A percentile compares a stretch with the other conserved stretches of the same genome.
These are phyloP conservation scores for Mechanitis mazaeus DNA, from an alignment of 2,888 invertebrate species.

Conservation along the genomic window DNA sequence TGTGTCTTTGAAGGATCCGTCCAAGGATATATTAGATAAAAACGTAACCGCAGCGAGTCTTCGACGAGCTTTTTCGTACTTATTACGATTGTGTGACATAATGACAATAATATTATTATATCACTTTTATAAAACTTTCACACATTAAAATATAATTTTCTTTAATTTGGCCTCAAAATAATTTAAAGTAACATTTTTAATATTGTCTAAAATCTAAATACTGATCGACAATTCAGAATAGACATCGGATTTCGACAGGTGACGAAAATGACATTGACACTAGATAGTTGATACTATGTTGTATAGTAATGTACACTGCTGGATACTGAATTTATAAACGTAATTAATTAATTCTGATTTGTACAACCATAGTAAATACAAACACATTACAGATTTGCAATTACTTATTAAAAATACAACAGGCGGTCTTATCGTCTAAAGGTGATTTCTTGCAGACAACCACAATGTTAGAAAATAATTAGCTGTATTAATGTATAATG, in stretches of 20 bases:
- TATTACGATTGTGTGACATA: constrained; percentile 61
- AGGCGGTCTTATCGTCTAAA: too few species aligned
- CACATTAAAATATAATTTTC: neutral
- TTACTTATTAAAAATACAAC: too few species aligned
- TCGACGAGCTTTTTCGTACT: constrained; percentile 84
- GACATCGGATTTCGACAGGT: neutral
- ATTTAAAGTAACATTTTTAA: too few species aligned
- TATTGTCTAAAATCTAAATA: constrained; percentile 6
- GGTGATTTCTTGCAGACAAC: too few species aligned
- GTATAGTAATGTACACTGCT: too few species aligned
- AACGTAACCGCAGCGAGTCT: constrained; percentile 95
- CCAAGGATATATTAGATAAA: constrained; percentile 95
- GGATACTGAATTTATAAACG: too few species aligned
- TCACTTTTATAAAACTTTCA: constrained; percentile 1
- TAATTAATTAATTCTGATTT: too few species aligned
- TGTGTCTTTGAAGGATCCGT: constrained; percentile 89
- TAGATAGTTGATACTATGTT: neutral
- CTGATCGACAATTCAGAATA: constrained; percentile 6
- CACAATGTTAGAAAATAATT: too few species aligned
- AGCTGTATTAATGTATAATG: too few species aligned
- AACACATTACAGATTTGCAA: too few species aligned
- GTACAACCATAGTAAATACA: too few species aligned
- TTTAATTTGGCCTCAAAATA: too few species aligned
- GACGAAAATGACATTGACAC: constrained; percentile 7
- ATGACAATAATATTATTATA: constrained; percentile 8